Evolutionary conservation across 1,140 invertebrate genomes (phyloP).

Genomic region (Nymphalis io): DNA sequence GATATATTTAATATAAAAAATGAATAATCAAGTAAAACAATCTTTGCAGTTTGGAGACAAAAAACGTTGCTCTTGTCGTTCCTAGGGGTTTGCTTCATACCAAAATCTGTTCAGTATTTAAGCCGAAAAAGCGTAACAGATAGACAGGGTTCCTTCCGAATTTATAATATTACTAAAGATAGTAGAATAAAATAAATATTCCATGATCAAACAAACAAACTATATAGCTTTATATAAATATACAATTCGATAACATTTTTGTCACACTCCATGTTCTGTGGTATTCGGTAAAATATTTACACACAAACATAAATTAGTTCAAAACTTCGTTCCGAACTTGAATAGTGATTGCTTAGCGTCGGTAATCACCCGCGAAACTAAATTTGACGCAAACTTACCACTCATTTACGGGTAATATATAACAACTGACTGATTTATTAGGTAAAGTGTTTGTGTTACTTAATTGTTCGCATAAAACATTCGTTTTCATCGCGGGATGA

Average conservation of each 20-base stretch:
- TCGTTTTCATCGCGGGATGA: background rate
- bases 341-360: constrained; percentile 9
- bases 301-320: constrained; percentile 14
- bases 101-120: no score
- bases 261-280: background rate
- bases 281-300: constrained; percentile 7
- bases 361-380: constrained; percentile 10
- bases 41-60: no score
- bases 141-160: no score
- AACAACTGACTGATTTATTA: constrained; percentile 4
- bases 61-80: no score
- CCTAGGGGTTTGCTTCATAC: no score
- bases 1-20: no score
- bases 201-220: no score
- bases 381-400: background rate
- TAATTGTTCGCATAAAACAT: background rate
- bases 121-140: no score
- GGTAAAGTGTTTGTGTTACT: background rate
- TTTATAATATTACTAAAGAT: no score
- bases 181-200: no score
- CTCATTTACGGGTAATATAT: background rate
- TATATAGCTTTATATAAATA: background rate
- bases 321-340: background rate
- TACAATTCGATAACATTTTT: background rate
- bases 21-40: no score